These are phyloP conservation scores for Danionella dracula DNA, from an alignment of 2,797 vertebrate genomes.

Conservation along the genomic window DNA sequence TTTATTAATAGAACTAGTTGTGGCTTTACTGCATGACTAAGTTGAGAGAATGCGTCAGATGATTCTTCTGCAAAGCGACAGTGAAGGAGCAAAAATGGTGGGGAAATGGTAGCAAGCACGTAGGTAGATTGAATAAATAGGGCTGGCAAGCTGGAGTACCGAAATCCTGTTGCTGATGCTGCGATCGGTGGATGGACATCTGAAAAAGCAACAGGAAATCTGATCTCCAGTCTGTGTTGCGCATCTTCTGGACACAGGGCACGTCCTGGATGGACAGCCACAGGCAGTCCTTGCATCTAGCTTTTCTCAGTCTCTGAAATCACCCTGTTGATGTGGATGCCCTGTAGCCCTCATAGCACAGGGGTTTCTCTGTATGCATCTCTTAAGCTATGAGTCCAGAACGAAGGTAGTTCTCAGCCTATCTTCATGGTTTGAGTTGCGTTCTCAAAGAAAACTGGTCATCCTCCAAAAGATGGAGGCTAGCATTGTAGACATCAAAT, in stretches of 20 bases:
- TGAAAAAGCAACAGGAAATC: constrained; percentile 25
- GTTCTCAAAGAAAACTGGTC: no score
- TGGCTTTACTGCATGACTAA: neutral
- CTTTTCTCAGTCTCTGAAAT: constrained; percentile 59
- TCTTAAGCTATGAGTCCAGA: no score
- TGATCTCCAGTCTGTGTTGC: constrained; percentile 42
- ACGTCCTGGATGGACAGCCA: constrained; percentile 78
- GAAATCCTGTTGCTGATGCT: constrained; percentile 49
- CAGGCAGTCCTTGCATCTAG: constrained; percentile 55
- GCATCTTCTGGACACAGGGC: constrained; percentile 62
- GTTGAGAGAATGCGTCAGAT: constrained; percentile 21
- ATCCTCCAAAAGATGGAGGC: no score
- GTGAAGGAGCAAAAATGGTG: neutral
- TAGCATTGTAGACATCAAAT: no score
- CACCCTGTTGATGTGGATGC: constrained; percentile 70
- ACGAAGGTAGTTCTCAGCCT: no score
- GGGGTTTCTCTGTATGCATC: no score
- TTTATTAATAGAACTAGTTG: neutral
- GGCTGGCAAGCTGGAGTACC: neutral
- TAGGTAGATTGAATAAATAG: neutral
- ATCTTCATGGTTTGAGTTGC: no score
- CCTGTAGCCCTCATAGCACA: constrained; percentile 50
- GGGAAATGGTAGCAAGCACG: neutral
- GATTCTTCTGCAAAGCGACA: neutral
- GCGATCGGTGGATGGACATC: constrained; percentile 59